These are phyloP conservation scores for Philereme vetulata DNA, from an alignment of 2,888 invertebrate species.

Conservation along the genomic window DNA sequence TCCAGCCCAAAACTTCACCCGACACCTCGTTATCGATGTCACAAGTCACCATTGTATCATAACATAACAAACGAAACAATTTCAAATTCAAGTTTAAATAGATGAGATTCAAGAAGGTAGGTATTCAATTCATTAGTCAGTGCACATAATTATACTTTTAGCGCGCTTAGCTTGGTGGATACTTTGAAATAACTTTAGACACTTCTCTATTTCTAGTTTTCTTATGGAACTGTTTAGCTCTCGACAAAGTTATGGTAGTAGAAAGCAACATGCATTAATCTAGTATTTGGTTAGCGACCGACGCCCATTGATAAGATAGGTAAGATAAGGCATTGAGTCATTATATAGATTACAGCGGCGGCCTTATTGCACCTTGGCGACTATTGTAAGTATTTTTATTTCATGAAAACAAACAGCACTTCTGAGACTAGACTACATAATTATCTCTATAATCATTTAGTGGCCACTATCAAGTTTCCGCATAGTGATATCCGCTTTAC, in stretches of 20 bases:
- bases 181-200: not conserved
- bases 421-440: too few species aligned
- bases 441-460: too few species aligned
- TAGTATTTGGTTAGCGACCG: constrained; percentile 51
- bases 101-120: too few species aligned
- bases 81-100: too few species aligned
- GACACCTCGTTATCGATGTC: constrained; percentile 70
- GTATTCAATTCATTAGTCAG: too few species aligned
- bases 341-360: not conserved
- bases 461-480: too few species aligned
- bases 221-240: constrained; percentile 17
- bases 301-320: constrained; percentile 76
- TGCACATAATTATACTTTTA: constrained; percentile 2
- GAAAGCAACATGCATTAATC: constrained; percentile 40
- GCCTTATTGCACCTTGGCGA: too few species aligned
- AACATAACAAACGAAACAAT: not conserved
- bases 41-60: constrained; percentile 69
- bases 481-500: too few species aligned
- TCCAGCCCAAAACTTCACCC: constrained; percentile 70
- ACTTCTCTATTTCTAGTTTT: too few species aligned
- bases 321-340: constrained; percentile 61
- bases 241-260: constrained; percentile 37
- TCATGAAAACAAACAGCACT: too few species aligned
- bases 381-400: too few species aligned
- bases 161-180: constrained; percentile 1